Evolutionary conservation across 2,113 vertebrate genomes (phyloP), one percentile per base, ranked within the genome.

Genomic region (Rhagologus leucostigma): DNA sequence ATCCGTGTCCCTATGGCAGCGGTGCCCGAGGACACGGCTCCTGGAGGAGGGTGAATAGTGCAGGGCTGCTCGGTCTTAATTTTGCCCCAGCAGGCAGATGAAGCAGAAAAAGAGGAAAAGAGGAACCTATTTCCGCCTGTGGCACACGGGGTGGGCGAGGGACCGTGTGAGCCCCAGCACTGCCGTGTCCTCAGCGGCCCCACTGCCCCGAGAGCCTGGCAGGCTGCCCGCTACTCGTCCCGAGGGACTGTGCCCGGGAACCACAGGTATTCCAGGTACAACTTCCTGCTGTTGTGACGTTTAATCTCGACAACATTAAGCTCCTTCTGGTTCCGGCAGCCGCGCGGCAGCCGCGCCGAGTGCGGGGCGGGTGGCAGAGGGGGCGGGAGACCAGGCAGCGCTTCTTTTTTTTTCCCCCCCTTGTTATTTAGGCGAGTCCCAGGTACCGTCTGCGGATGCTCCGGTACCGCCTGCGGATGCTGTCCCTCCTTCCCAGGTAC

Each of bases 1-100:
- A 16, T 9, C 56, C 22, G 5, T 3, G 62, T 30, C 6, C 39
- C 33, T 42, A 0, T 0, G 20, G 0, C 78, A 8, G n/a, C 0
- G 24, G 6, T 0, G 11, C 30, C n/a, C 7, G 2, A 13, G 64
- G 49, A 32, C 44, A 2, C 2, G 15, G 65, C 65, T 37, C 50
- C 47, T 11, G 4, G 23, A 5, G 77, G 0, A 53, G 16, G 20
- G 42, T 0, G 19, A 12, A 22, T 10, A 13, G 1, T 1, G 52
- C 59, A 4, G 27, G 20, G 4, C 12, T 42, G 6, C 13, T 9
- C 1, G 37, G 23, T 21, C n/a, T 14, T 13, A 0, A 3, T 32
- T 24, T 29, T 7, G 11, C 18, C 57, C 16, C 35, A 8, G 22
- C 29, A 6, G 23, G 35, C 4, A 75, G 46, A 26, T 24, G 41